These are phyloP conservation scores for Isoperla grammatica DNA, from an alignment of 2,888 invertebrate genomes.

Conservation along the genomic window DNA sequence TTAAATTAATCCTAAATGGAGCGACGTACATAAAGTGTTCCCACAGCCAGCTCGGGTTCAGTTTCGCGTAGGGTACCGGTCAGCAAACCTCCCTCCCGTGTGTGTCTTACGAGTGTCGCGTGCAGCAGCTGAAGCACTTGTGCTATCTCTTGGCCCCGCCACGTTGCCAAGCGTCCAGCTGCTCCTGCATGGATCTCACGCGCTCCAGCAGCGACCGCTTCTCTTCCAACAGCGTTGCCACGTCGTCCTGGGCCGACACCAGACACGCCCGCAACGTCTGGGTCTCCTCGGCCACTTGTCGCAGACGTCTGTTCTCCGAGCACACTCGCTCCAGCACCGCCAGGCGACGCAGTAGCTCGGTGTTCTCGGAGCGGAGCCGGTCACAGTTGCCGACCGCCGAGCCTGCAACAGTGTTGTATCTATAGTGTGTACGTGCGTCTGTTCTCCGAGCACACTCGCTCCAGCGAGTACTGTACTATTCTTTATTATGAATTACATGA, in stretches of 20 bases:
- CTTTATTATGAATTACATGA: too few relatives aligned
- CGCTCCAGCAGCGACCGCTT: constrained; percentile 67
- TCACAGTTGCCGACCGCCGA: constrained; percentile 28
- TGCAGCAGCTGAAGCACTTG: constrained; percentile 30
- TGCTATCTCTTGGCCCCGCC: constrained; percentile 30
- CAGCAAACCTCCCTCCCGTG: background rate
- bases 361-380: constrained; percentile 56
- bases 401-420: constrained; percentile 27
- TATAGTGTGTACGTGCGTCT: too few relatives aligned
- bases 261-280: constrained; percentile 44
- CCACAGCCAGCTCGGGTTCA: too few relatives aligned
- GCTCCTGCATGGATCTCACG: constrained; percentile 60
- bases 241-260: constrained; percentile 68
- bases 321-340: constrained; percentile 53
- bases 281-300: constrained; percentile 30
- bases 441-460: constrained; percentile 56
- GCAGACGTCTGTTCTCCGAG: constrained; percentile 50
- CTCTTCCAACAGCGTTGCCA: constrained; percentile 63
- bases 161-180: constrained; percentile 38
- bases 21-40: too few relatives aligned
- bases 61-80: too few relatives aligned
- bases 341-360: constrained; percentile 56
- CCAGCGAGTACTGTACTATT: too few relatives aligned
- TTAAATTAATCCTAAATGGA: too few relatives aligned
- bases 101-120: constrained; percentile 5